A percentile compares a stretch with the other conserved stretches of the same genome.
Evolutionary conservation across 2,797 vertebrate species (phyloP).

Genomic region (Protosalanx chinensis): DNA sequence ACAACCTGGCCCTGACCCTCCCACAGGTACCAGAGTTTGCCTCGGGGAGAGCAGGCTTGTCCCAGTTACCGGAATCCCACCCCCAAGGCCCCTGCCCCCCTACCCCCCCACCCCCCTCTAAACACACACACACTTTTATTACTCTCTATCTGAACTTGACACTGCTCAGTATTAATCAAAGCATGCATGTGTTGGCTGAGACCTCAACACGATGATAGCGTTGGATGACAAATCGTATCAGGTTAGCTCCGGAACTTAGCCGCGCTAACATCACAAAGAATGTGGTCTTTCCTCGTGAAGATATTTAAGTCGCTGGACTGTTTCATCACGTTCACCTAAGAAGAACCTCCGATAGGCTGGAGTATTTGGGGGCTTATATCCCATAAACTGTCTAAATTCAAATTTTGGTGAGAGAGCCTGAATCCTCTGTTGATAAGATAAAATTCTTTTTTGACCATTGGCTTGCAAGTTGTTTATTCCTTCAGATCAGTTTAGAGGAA

Average conservation of each 20-base stretch:
- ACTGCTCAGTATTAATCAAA: neutral
- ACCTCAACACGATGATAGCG: neutral
- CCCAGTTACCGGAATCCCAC: constrained; percentile 1
- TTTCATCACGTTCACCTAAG: neutral
- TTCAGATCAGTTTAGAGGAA: neutral
- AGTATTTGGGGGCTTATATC: neutral
- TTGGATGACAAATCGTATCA: neutral
- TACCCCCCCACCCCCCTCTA: neutral
- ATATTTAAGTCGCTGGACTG: neutral
- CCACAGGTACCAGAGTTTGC: constrained; percentile 14
- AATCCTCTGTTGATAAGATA: neutral
- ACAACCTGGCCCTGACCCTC: constrained; percentile 9
- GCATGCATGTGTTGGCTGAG: neutral
- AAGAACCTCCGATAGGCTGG: neutral
- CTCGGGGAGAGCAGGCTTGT: neutral
- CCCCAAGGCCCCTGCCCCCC: neutral
- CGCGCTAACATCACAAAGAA: neutral
- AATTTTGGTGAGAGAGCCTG: neutral
- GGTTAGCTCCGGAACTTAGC: neutral
- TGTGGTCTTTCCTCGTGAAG: neutral
- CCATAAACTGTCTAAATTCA: neutral
- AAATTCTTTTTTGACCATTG: neutral
- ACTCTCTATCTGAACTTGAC: neutral
- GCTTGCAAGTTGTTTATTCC: neutral
- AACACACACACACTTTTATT: too few species aligned